Evolutionary conservation across 2,113 vertebrate genomes (phyloP).

Genomic region (Colistium nudipinnis): DNA sequence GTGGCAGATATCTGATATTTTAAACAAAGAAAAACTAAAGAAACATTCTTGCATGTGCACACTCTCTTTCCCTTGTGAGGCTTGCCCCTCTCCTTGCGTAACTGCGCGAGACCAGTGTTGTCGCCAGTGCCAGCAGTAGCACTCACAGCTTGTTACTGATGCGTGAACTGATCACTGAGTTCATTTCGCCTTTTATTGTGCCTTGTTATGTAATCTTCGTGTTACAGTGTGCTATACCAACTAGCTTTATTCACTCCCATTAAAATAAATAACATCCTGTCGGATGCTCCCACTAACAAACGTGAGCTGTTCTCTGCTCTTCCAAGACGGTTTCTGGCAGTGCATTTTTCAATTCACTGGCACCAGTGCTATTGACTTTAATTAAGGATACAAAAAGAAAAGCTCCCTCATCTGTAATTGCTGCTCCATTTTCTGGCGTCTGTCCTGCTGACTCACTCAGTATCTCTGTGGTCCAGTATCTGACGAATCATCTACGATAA

Average conservation of each 20-base stretch:
- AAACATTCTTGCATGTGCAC: too few species aligned
- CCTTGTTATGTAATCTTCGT: constrained; percentile 48
- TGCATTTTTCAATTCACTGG: neutral
- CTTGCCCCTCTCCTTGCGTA: neutral
- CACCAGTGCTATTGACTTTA: neutral
- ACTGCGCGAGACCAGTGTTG: neutral
- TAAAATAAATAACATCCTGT: constrained; percentile 6
- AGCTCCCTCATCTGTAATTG: neutral
- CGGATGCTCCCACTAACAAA: neutral
- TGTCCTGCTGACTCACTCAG: constrained; percentile 43
- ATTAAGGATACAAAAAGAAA: constrained; percentile 6
- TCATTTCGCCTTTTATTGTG: constrained; percentile 30
- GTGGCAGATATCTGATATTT: too few species aligned
- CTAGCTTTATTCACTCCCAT: constrained; percentile 13
- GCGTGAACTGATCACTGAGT: constrained; percentile 38
- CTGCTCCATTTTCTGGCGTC: constrained; percentile 7
- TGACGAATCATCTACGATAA: neutral
- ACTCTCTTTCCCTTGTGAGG: too few species aligned
- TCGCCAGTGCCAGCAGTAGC: constrained; percentile 1
- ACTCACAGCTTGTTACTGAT: constrained; percentile 8
- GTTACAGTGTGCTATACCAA: neutral
- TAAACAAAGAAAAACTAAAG: too few species aligned
- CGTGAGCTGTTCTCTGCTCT: neutral
- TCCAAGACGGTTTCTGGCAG: too few species aligned
- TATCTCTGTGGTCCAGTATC: neutral